These are phyloP conservation scores for Eugnorisma glareosa DNA, from an alignment of 2,888 invertebrate genomes.

Conservation along the genomic window DNA sequence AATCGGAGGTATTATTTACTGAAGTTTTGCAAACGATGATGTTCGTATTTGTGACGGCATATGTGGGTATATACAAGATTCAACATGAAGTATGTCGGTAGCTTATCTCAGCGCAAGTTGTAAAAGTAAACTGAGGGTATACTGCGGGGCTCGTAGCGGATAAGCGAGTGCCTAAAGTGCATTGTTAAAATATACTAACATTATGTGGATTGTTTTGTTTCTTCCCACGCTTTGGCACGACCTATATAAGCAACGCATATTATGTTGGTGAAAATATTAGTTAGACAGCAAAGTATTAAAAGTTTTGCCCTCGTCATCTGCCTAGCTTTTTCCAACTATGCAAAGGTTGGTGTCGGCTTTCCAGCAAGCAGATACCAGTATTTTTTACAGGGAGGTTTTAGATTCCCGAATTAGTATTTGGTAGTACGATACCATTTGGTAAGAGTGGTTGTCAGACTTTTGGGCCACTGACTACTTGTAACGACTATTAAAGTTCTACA, in stretches of 20 bases:
- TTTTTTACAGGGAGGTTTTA: not conserved
- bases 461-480: not conserved
- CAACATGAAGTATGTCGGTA: constrained; percentile 36
- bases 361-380: not conserved
- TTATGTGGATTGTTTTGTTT: constrained; percentile 36
- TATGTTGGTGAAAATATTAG: constrained; percentile 1
- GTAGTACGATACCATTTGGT: not conserved
- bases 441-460: not conserved
- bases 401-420: not conserved
- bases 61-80: constrained; percentile 38
- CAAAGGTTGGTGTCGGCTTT: not conserved
- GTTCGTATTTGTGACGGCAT: constrained; percentile 17
- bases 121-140: constrained; percentile 57
- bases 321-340: not conserved
- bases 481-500: not conserved
- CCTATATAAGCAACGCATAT: not conserved
- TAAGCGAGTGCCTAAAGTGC: constrained; percentile 53
- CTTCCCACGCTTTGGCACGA: not conserved
- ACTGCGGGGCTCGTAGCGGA: constrained; percentile 39
- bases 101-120: constrained; percentile 56
- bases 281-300: not conserved
- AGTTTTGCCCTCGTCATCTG: not conserved
- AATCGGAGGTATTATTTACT: not conserved
- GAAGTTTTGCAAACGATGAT: not conserved
- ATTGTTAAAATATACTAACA: constrained; percentile 53